phyloP scores from a whole-genome alignment of 2,797 vertebrate species.

The Chrosomus eos region DNA sequence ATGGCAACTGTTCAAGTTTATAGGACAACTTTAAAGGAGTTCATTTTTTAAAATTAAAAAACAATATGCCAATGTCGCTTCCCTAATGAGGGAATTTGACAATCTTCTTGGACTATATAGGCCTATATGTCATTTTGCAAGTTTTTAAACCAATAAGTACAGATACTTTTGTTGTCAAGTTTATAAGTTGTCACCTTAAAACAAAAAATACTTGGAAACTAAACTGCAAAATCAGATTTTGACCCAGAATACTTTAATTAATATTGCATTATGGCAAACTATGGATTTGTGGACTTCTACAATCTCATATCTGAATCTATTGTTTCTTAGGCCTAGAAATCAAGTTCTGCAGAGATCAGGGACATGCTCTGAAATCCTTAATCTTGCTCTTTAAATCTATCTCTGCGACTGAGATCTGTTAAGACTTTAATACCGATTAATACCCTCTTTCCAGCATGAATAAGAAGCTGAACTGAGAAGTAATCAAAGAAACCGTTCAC shows the following conservation, averaged over 20 bases:
- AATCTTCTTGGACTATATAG: neutral
- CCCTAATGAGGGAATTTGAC: neutral
- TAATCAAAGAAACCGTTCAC: constrained; percentile 1
- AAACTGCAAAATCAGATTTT: neutral
- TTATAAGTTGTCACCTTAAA: neutral
- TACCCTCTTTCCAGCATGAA: constrained; percentile 21
- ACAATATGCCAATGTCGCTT: neutral
- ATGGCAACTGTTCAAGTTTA: no score
- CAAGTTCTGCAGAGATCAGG: constrained; percentile 2
- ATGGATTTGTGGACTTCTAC: neutral
- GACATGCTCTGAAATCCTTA: constrained; percentile 41
- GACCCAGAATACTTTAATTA: neutral
- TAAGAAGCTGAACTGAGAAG: constrained; percentile 25
- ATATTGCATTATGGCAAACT: neutral
- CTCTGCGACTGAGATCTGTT: constrained; percentile 39
- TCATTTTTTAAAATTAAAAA: neutral
- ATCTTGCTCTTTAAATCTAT: constrained; percentile 45
- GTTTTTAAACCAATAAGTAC: neutral
- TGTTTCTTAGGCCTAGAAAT: constrained; percentile 61
- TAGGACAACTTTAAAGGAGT: no score
- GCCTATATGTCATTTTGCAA: neutral
- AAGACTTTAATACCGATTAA: constrained; percentile 54
- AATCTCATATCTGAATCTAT: constrained; percentile 51
- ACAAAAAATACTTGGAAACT: neutral
- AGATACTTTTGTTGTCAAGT: neutral